Conservation (phyloP, 2,888 invertebrate genomes). For the Lochmaea crataegi region DNA sequence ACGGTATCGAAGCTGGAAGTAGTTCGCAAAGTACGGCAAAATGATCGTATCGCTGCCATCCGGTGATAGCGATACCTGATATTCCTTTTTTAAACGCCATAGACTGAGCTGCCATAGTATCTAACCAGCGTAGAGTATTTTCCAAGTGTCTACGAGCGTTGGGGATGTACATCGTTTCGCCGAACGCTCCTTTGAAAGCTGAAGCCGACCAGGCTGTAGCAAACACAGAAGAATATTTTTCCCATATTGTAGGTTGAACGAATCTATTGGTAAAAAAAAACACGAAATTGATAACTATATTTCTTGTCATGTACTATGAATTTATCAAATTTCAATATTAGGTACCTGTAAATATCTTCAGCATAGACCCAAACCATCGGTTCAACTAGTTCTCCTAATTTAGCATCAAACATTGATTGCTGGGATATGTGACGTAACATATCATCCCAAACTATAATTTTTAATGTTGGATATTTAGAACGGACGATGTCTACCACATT, state of each 20-base stretch:
- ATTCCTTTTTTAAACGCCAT: constrained; percentile 68
- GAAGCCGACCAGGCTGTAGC: constrained; percentile 79
- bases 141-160: constrained; percentile 76
- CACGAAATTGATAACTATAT: no score
- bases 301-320: not conserved
- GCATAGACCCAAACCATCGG: constrained; percentile 88
- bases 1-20: constrained; percentile 73
- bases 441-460: constrained; percentile 83
- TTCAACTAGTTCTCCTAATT: constrained; percentile 76
- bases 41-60: constrained; percentile 75
- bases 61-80: constrained; percentile 69
- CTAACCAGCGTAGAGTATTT: constrained; percentile 77
- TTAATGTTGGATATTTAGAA: constrained; percentile 69
- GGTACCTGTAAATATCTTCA: constrained; percentile 71
- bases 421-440: constrained; percentile 77
- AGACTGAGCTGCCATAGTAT: constrained; percentile 72
- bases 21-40: constrained; percentile 79
- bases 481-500: constrained; percentile 72
- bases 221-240: constrained; percentile 76
- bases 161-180: constrained; percentile 76
- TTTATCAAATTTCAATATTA: no score
- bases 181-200: constrained; percentile 80
- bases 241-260: constrained; percentile 71
- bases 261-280: constrained; percentile 46
- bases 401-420: constrained; percentile 71